phyloP scores from a whole-genome alignment of 2,113 vertebrate genomes.

The Gadus chalcogrammus region DNA sequence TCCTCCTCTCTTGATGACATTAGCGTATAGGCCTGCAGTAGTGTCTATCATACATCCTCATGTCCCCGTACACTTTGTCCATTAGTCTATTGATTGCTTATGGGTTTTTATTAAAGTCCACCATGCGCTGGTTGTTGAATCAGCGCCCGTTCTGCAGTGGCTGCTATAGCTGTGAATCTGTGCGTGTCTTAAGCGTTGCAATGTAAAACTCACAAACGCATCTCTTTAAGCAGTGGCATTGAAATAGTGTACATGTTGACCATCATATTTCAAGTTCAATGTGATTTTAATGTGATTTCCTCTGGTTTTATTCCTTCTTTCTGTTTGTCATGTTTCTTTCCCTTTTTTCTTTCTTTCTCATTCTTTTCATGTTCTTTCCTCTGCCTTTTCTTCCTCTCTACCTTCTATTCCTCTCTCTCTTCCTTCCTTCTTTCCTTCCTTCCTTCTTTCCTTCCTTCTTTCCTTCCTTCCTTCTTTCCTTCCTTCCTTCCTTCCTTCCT shows the following conservation, averaged over 20 bases:
- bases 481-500: background rate
- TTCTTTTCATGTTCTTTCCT: no score
- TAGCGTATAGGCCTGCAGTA: background rate
- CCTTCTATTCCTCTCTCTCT: background rate
- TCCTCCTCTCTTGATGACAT: background rate
- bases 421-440: background rate
- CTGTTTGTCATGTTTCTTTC: background rate
- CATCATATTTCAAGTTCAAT: background rate
- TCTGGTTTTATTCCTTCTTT: background rate
- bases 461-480: background rate
- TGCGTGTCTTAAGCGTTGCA: background rate
- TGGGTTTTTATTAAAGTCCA: background rate
- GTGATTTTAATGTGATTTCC: no score
- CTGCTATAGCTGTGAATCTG: background rate
- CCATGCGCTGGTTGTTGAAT: background rate
- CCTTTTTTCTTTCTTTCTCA: no score
- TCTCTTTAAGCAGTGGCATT: background rate
- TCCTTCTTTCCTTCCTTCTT: conserved; percentile 1
- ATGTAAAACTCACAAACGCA: background rate
- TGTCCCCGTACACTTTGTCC: no score
- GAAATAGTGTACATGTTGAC: background rate
- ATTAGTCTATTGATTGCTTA: background rate
- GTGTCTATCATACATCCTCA: no score
- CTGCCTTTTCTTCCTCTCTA: no score
- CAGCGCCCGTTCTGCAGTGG: background rate